Base-by-base conservation (phyloP, 1,140 invertebrate genomes). In the Apis cerana region DNA sequence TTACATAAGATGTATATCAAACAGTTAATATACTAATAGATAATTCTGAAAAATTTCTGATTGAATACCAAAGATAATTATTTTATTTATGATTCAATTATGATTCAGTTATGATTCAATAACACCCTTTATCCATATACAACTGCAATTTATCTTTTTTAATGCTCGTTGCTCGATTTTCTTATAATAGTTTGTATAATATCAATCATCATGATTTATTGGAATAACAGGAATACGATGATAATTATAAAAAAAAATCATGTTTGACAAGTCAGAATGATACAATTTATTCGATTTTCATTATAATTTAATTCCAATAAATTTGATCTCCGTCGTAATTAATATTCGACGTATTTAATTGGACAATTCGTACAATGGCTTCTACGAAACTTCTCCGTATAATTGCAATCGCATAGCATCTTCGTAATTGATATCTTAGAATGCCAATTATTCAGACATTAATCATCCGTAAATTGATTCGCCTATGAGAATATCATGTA, bases 61-160 rank as follows among this genome's bases (percentile, higher is more conserved):
- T n/a, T 13, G 50, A 64, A n/a, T 52, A 17, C 1, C 27, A 4
- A 72, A 56, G 70, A 75, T 80, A 75, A 64, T 64, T 50, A 75
- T 80, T 62, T 65, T 80, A 80, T 80, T 80, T 75, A 75, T 11
- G 52, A 75, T 80, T 65, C 52, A 65, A 56, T 80, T 54, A 54
- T n/a, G n/a, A n/a, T n/a, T n/a, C n/a, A n/a, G n/a, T 80, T 75
- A 75, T 11, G 52, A 75, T 80, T 65, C 52, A 65, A 56, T 80
- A 43, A 54, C 52, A 61, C 33, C 27, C 12, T 75, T 74, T 50
- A 74, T 65, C 70, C 61, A 15, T 50, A 27, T 75, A 71, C 65
- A 56, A 17, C 52, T 3, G 19, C 27, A 17, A 52, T 52, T 72
- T 79, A n/a, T 79, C 56, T 61, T 71, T 7, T 59, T 79, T 72